phyloP scores from a whole-genome alignment of 2,888 invertebrate genomes.

The Rhingia rostrata region DNA sequence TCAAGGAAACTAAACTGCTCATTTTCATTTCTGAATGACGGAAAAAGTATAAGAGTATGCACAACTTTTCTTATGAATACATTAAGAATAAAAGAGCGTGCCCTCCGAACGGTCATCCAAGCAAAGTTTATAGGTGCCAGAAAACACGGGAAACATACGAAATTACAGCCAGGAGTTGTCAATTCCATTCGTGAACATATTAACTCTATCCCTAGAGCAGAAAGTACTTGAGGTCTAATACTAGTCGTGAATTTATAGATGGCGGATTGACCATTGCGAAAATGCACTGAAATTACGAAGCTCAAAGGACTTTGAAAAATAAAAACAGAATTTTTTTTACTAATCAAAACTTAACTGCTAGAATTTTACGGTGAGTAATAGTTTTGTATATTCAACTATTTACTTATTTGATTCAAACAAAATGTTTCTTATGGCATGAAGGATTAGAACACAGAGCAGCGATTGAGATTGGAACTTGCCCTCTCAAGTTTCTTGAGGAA shows the following conservation, averaged over 20 bases:
- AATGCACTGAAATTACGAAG: slow-evolving; percentile 41
- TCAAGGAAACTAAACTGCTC: neutral
- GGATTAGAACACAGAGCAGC: slow-evolving; percentile 27
- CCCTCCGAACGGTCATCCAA: slow-evolving; percentile 13
- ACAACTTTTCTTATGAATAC: neutral
- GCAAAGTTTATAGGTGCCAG: slow-evolving; percentile 1
- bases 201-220: slow-evolving; percentile 39
- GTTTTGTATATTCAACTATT: slow-evolving; percentile 26
- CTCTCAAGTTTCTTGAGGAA: slow-evolving; percentile 16
- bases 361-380: slow-evolving; percentile 32
- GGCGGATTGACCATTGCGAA: slow-evolving; percentile 49
- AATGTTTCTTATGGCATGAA: slow-evolving; percentile 37
- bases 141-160: neutral
- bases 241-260: slow-evolving; percentile 53
- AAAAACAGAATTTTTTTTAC: slow-evolving; percentile 33
- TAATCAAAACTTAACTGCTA: slow-evolving; percentile 12
- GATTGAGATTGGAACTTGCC: slow-evolving; percentile 4
- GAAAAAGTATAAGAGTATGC: slow-evolving; percentile 3
- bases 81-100: neutral
- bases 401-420: slow-evolving; percentile 40
- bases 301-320: slow-evolving; percentile 31
- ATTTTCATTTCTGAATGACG: slow-evolving; percentile 2
- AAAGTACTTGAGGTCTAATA: slow-evolving; percentile 43
- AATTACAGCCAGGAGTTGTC: slow-evolving; percentile 15
- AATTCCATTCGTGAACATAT: slow-evolving; percentile 34